These are phyloP conservation scores for Hemistola chrysoprasaria DNA, from an alignment of 2,888 invertebrate species.

Conservation along the genomic window DNA sequence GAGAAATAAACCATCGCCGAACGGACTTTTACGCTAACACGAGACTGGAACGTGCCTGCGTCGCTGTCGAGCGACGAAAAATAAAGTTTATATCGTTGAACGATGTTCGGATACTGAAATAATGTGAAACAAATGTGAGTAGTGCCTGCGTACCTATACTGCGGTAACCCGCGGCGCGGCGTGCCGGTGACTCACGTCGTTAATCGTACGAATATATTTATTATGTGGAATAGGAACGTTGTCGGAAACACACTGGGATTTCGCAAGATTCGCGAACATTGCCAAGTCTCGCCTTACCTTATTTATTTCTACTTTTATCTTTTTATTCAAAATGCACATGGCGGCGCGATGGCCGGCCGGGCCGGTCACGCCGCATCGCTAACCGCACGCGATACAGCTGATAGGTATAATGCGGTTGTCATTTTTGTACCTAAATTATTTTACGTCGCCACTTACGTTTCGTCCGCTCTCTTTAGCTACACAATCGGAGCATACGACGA, in stretches of 20 bases:
- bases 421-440: constrained; percentile 20
- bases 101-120: constrained; percentile 33
- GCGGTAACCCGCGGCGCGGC: constrained; percentile 38
- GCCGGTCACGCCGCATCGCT: constrained; percentile 28
- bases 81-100: constrained; percentile 32
- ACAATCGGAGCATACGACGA: background rate
- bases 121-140: constrained; percentile 47
- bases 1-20: constrained; percentile 43
- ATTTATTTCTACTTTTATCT: constrained; percentile 43
- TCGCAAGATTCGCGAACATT: constrained; percentile 33
- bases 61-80: constrained; percentile 30
- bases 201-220: too few relatives aligned
- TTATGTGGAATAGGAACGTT: constrained; percentile 40
- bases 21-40: constrained; percentile 38
- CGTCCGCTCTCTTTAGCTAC: background rate
- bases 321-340: constrained; percentile 24
- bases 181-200: constrained; percentile 46
- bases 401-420: too few relatives aligned
- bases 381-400: background rate
- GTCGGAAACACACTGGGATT: constrained; percentile 29
- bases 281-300: constrained; percentile 34
- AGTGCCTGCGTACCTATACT: too few relatives aligned
- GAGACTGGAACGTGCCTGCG: constrained; percentile 45
- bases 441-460: constrained; percentile 9
- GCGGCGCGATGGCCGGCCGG: constrained; percentile 37